Percentiles rank a stretch among this genome's conserved stretches.
These are phyloP conservation scores for Hydraecia micacea DNA, from an alignment of 2,888 invertebrate genomes.

Conservation along the genomic window DNA sequence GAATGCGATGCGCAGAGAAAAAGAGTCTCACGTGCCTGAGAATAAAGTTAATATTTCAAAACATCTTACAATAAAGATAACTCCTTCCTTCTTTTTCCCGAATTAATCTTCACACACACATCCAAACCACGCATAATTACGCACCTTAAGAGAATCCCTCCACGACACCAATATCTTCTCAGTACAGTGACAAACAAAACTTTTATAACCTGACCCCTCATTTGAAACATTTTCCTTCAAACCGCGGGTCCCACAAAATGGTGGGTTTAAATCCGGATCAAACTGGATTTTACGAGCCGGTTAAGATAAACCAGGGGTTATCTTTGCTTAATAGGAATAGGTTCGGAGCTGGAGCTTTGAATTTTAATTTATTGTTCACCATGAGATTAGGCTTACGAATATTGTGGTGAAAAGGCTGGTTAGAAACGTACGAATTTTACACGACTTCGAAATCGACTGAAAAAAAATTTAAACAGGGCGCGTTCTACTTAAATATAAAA, in stretches of 20 bases:
- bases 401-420: background rate
- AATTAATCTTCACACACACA: constrained; percentile 9
- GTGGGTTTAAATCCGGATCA: constrained; percentile 52
- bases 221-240: background rate
- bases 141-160: constrained; percentile 17
- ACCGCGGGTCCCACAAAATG: constrained; percentile 7
- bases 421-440: background rate
- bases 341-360: constrained; percentile 57
- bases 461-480: too few species aligned
- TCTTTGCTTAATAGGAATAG: constrained; percentile 66
- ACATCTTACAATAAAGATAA: background rate
- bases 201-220: constrained; percentile 9
- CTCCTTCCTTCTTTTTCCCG: background rate
- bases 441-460: too few species aligned
- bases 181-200: constrained; percentile 18
- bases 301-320: constrained; percentile 63
- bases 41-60: background rate
- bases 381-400: constrained; percentile 27
- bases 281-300: constrained; percentile 59
- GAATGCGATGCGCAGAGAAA: background rate
- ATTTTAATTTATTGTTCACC: constrained; percentile 65
- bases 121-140: constrained; percentile 7
- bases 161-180: constrained; percentile 36
- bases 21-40: background rate
- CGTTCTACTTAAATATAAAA: too few species aligned